Base-by-base conservation (phyloP, 2,888 invertebrate genomes). In the Conchocele bisecta region DNA sequence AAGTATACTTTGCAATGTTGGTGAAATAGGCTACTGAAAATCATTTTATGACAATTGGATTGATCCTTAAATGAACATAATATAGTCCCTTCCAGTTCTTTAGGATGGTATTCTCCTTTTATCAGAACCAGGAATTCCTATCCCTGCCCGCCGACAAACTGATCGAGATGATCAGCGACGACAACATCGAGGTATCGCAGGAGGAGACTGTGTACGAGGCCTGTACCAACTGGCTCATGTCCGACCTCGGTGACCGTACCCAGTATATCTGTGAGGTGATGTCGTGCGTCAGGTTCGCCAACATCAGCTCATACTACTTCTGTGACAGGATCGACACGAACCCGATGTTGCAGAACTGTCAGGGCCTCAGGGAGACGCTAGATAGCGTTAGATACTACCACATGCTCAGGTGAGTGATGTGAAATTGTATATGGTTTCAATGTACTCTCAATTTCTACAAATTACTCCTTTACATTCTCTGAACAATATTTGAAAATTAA, bases 301-400 rank as follows among this genome's bases (percentile, higher is more conserved):
- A 86, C 69, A 88, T 90, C 59, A 87, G 86, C 73, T 89, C 88
- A 1, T 90, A 90, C 67, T 90, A 89, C 71, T 89, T 90, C 83
- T 89, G 89, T 84, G 90, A 90, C 70, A 81, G 82, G 44, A 88
- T 90, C 17, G 89, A 89, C 73, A 79, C 71, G 29, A 83, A 81
- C 57, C 59, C 65, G 15, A 65, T 87, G 51, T 57, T 89, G 26
- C 71, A 78, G n/a, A 79, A 77, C n/a, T 78, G 79, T 71, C 74
- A 70, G 6, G 67, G 66, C 15, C 58, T 90, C 15, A 63, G 81
- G 35, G 64, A 78, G 15, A 83, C 77, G 1, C 73, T 89, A 28
- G 83, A 85, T 24, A 66, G 72, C 35, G 87, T 89, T 5, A 83
- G 86, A 15, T 89, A 88, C 56, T 89, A 86, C 72, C 88, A 90